Evolutionary conservation across 1,140 invertebrate genomes (phyloP).

Genomic region (Rhopalosiphum maidis): DNA sequence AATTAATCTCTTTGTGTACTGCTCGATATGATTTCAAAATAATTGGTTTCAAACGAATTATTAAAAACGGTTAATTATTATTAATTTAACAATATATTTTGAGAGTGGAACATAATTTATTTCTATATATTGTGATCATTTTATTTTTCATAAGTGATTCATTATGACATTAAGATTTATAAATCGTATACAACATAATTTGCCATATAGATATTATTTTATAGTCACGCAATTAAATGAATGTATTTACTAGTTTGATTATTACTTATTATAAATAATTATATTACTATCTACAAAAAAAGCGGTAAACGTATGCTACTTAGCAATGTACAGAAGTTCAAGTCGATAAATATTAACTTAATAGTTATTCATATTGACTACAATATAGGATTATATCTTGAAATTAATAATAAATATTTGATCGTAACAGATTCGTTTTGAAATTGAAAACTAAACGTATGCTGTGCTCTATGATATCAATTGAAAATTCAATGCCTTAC

Average conservation of each 20-base stretch:
- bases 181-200: not conserved
- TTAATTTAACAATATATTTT: not conserved
- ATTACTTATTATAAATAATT: not conserved
- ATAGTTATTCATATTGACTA: not conserved
- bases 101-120: not conserved
- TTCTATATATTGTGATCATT: not conserved
- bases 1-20: not conserved
- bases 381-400: not conserved
- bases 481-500: not conserved
- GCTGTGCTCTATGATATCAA: not conserved
- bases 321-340: not conserved
- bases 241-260: not conserved
- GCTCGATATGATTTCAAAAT: not conserved
- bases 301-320: not conserved
- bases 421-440: not conserved
- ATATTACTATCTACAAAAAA: not conserved
- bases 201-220: not conserved
- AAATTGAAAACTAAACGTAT: not conserved
- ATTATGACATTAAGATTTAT: not conserved
- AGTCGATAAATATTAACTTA: not conserved
- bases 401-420: slow-evolving; percentile 1
- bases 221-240: not conserved
- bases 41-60: not conserved
- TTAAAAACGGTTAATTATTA: slow-evolving; percentile 7
- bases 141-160: not conserved